Evolutionary conservation across 2,888 invertebrate genomes (phyloP), one percentile per base, ranked within the genome.

Genomic region (Caenorhabditis virilis): DNA sequence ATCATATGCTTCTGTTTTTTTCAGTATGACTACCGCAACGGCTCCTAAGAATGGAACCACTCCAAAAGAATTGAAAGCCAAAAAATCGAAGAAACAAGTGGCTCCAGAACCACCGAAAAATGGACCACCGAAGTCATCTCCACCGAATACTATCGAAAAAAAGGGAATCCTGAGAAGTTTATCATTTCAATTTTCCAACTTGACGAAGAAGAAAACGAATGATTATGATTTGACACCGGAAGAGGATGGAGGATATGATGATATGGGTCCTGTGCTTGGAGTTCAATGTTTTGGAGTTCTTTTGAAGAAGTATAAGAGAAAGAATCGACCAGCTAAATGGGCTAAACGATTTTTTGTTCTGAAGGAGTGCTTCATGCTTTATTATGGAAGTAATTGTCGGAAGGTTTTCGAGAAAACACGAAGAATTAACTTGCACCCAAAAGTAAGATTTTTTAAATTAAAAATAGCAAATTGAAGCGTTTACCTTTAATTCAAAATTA

Each of bases 341-440:
- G 68, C 69, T 13, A 77, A 77, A 30, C 85, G 86, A 53, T 86
- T 85, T 74, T 85, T 85, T 65, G 72, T 86, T 9, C 79, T 86
- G n/a, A 85, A 85, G 74, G 86, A 86, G 79, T 85, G 85, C 38
- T 86, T 84, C 75, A 72, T 86, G 20, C 75, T 86, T 47, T 86
- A 86, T 74, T 86, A 85, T 69, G 73, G 83, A 4, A 56, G 72
- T 1, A 66, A 63, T 16, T 67, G 59, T 48, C 63, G 72, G 59
- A 75, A 75, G 26, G 51, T 51, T 2, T 78, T 74, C 54, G 76
- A 75, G 57, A 76, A 75, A 58, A 74, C 74, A 1, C 61, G 68
- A 38, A 49, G 68, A 9, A 77, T 78, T 36, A 71, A 78, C 54
- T 52, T 78, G 1, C 77, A 78, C 58, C 78, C 78, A 20, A 78